Base-by-base conservation (phyloP, 2,888 invertebrate genomes). In the Noctua comes region DNA sequence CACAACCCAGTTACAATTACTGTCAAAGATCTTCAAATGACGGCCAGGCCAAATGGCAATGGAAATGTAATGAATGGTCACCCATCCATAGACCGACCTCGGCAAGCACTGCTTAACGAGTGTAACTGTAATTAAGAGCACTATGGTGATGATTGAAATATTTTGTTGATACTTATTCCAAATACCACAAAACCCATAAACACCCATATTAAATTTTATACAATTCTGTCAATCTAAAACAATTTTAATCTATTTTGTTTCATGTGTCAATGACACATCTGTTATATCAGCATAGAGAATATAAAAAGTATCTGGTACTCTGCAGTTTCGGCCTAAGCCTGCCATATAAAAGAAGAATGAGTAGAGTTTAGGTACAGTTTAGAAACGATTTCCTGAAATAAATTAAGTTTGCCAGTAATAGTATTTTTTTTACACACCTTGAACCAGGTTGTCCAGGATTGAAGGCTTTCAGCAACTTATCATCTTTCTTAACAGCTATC, bases 401-500 rank as follows among this genome's bases (percentile, higher is more conserved):
- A 31, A 62, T 31, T 8, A 59, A 27, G 27, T 62, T 18, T 18
- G 27, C 2, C 31, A 31, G 3, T 8, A 27, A 59, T 27, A 31
- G 18, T 59, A 59, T 7, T 27, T 31, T 27, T 62, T 31, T 62
- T 62, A 62, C 62, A 31, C 31, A 96, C 96, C 96, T 95, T 65
- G 92, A 90, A 73, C 94, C 95, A 57, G 93, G 92, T 69, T 95
- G 94, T 31, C 95, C 91, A 0, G 95, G 94, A 82, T 87, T 93
- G 79, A 97, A 96, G 3, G 95, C 90, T 84, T 97, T 97, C 8
- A 97, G 92, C 13, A 97, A 83, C 86, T 97, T 97, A 68, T 97
- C 97, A 94, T 97, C 97, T 87, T 97, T 97, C 87, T 97, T 97
- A 62, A 96, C 88, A n/a, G 94, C 88, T 83, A 97, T 89, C 86